phyloP scores from a whole-genome alignment of 2,797 vertebrate genomes.

The Scyliorhinus canicula region DNA sequence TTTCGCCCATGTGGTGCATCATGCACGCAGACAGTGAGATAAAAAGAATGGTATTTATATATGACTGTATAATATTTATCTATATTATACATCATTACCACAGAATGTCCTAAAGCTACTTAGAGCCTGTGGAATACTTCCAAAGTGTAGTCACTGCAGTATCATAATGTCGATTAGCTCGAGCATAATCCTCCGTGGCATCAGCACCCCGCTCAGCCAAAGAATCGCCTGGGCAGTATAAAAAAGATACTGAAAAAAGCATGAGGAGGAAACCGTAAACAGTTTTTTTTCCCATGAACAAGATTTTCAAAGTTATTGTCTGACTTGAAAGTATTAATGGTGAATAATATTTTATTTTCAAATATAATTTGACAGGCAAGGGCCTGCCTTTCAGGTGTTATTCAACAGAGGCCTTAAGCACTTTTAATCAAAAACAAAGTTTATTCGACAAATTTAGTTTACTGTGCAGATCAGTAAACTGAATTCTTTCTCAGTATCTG shows the following conservation, averaged over 20 bases:
- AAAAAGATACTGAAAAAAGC: neutral
- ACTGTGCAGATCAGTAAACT: neutral
- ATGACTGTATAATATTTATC: no score
- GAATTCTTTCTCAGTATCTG: neutral
- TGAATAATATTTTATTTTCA: neutral
- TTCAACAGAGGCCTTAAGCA: no score
- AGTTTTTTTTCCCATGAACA: neutral
- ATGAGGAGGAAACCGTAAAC: neutral
- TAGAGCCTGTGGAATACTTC: no score
- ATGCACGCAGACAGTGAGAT: neutral
- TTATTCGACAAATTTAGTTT: no score
- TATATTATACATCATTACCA: no score
- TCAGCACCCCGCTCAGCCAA: neutral
- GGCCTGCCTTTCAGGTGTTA: no score
- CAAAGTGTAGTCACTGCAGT: neutral
- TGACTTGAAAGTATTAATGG: neutral
- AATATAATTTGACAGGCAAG: slow-evolving; percentile 15
- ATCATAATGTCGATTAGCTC: neutral
- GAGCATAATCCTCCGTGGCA: neutral
- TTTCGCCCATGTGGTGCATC: neutral
- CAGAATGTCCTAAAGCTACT: neutral
- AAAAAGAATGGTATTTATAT: neutral
- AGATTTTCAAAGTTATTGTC: neutral
- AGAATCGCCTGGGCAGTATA: neutral
- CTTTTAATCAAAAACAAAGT: no score